phyloP scores from a whole-genome alignment of 2,113 vertebrate species.

The Cyanoliseus patagonus region DNA sequence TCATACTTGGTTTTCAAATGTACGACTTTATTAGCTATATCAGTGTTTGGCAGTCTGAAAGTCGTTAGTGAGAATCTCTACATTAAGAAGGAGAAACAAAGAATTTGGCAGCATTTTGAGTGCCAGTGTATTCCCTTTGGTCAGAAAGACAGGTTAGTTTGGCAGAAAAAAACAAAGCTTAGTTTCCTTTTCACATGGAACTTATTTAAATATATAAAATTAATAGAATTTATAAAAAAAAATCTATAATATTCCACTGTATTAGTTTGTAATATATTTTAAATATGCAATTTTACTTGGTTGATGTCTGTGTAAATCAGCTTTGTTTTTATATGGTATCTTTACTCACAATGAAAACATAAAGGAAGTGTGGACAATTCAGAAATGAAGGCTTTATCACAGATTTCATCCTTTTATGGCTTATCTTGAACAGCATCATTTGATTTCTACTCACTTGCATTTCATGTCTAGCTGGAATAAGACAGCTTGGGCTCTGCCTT shows the following conservation, averaged over 20 bases:
- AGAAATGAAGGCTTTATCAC: conserved; percentile 6
- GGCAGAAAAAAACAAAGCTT: neutral
- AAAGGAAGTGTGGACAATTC: conserved; percentile 1
- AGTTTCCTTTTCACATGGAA: neutral
- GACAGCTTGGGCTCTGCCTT: neutral
- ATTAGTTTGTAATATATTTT: neutral
- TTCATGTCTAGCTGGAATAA: neutral
- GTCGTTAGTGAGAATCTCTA: neutral
- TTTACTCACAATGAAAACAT: conserved; percentile 7
- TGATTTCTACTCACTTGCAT: conserved; percentile 8
- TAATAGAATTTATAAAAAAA: neutral
- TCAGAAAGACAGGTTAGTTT: neutral
- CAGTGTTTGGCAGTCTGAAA: neutral
- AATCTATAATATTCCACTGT: neutral
- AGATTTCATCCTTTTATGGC: neutral
- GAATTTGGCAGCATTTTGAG: neutral
- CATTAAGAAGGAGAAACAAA: neutral
- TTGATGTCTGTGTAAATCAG: conserved; percentile 18
- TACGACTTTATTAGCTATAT: conserved; percentile 28
- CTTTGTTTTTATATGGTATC: neutral
- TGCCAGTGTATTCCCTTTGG: conserved; percentile 13
- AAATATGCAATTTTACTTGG: conserved; percentile 18
- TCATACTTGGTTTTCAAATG: conserved; percentile 34
- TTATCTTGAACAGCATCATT: neutral
- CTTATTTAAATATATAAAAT: neutral